Evolutionary conservation across 2,888 invertebrate genomes (phyloP).

Genomic region (Drosophila neonasuta): DNA sequence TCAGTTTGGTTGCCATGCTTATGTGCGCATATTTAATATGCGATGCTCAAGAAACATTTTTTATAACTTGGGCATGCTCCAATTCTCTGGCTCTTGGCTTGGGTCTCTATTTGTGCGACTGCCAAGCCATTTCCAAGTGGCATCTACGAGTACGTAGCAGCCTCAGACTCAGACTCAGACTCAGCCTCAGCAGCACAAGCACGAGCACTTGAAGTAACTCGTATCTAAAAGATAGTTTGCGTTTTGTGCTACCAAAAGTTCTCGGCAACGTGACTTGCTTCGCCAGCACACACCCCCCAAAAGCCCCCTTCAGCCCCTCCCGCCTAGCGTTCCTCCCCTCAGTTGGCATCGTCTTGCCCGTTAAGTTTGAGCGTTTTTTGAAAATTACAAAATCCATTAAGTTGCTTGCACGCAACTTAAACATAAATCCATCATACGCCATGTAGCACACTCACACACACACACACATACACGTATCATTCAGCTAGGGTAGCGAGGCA

Average conservation of each 20-base stretch:
- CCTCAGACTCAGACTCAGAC: too few relatives aligned
- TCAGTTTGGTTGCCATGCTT: constrained; percentile 57
- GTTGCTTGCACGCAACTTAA: constrained; percentile 79
- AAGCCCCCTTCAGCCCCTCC: background rate
- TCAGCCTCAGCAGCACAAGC: constrained; percentile 16
- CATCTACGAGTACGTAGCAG: constrained; percentile 20
- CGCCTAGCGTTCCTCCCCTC: constrained; percentile 5
- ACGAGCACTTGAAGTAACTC: constrained; percentile 33
- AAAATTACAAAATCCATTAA: constrained; percentile 79
- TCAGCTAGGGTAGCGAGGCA: constrained; percentile 47
- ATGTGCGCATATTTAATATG: constrained; percentile 73
- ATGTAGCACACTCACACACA: constrained; percentile 53
- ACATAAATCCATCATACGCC: constrained; percentile 79
- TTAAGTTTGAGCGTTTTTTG: constrained; percentile 64
- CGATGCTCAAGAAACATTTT: constrained; percentile 66
- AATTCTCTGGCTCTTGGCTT: constrained; percentile 57
- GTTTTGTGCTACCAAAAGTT: constrained; percentile 47
- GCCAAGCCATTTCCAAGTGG: constrained; percentile 46
- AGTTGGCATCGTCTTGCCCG: constrained; percentile 19
- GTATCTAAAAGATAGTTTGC: constrained; percentile 53
- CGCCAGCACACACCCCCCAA: background rate
- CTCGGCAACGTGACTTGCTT: constrained; percentile 46
- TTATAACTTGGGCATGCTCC: constrained; percentile 75
- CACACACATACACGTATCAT: constrained; percentile 20
- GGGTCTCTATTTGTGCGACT: constrained; percentile 37